Base-by-base conservation (phyloP, 2,113 vertebrate genomes). In the Oncorhynchus tshawytscha region DNA sequence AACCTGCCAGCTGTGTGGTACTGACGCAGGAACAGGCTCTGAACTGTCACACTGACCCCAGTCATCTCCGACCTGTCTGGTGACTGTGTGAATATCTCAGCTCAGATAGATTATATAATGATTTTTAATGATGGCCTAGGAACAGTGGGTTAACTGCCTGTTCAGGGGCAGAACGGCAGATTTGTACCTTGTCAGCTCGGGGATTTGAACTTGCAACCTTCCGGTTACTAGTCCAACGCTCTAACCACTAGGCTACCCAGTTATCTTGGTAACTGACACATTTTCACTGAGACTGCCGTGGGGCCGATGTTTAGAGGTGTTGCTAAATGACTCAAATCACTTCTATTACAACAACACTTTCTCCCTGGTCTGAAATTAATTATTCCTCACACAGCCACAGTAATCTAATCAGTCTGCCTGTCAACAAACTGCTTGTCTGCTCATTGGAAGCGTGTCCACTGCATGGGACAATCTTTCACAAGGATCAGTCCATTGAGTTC, bases 51-150 rank as follows among this genome's bases (percentile, higher is more conserved):
- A 20, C 18, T 86, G 82, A 84, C 88, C 86, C 84, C 78, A 84
- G 88, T 87, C 85, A 85, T 83, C 81, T 83, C 69, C 27, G 72
- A n/a, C 59, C 59, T 22, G 83, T 72, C 81, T 77, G 84, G 81
- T 60, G 87, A 88, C 82, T 79, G 69, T 45, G 78, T 68, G 67
- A 82, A 76, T 68, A 78, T 78, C 75, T 64, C 54, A 78, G 79
- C 76, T 64, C 54, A 68, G 74, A 60, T 13, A 27, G 22, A 51
- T 39, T 39, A 8, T 39, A 39, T 24, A 22, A 67, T 45, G 24
- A 73, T 27, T 27, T 27, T 2, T 2, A 27, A 27, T 27, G 27
- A 27, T 2, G 27, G 27, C 27, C 27, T 27, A 3, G 27, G 27
- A 27, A 27, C 27, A 27, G 27, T 27, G 27, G 3, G 27, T 27